A percentile compares a stretch with the other conserved stretches of the same genome.
phyloP scores from a whole-genome alignment of 2,797 vertebrate genomes.

The Tokudaia muenninki region DNA sequence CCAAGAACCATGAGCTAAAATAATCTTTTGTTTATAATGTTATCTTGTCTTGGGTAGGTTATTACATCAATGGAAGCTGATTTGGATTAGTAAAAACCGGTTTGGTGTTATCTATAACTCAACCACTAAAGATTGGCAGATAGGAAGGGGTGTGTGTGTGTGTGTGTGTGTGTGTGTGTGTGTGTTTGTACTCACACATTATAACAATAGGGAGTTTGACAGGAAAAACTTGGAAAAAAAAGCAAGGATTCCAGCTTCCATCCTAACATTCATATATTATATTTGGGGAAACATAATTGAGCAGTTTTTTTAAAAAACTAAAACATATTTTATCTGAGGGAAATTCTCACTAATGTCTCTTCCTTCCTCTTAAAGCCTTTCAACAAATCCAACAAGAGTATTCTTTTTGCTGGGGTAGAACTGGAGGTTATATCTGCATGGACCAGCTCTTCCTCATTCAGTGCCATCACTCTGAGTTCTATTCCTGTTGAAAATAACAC shows the following conservation, averaged over 20 bases:
- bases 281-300: constrained; percentile 80
- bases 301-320: constrained; percentile 84
- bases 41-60: background rate
- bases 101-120: background rate
- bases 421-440: constrained; percentile 79
- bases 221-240: constrained; percentile 42
- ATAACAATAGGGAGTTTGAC: constrained; percentile 53
- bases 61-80: background rate
- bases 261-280: constrained; percentile 74
- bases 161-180: background rate
- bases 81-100: background rate
- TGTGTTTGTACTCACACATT: background rate
- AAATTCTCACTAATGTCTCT: constrained; percentile 88
- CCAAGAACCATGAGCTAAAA: background rate
- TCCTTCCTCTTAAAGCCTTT: constrained; percentile 88
- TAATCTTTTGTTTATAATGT: background rate
- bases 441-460: constrained; percentile 68
- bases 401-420: constrained; percentile 79
- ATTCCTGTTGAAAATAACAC: constrained; percentile 81
- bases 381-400: constrained; percentile 81
- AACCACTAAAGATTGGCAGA: background rate
- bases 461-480: constrained; percentile 76
- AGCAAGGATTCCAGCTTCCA: constrained; percentile 75
- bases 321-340: constrained; percentile 86
- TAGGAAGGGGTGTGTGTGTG: too few species aligned